Evolutionary conservation across 2,113 vertebrate genomes (phyloP).

Genomic region (Amblyopsis rosae): DNA sequence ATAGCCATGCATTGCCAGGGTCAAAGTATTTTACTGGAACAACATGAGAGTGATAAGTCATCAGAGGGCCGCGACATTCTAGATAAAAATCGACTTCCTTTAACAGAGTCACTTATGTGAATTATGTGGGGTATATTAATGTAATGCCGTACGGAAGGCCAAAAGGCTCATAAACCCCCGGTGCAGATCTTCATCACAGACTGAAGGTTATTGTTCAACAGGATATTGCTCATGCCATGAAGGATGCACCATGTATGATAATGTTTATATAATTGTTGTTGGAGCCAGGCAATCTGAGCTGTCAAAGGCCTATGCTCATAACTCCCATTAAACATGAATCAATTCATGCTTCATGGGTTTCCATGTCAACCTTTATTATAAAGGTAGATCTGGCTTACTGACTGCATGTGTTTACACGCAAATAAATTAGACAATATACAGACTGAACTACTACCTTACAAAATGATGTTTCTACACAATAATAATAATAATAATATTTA

Average conservation of each 20-base stretch:
- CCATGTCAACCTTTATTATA: not conserved
- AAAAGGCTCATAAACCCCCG: conserved; percentile 30
- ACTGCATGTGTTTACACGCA: not conserved
- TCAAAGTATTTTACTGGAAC: conserved; percentile 34
- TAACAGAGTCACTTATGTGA: conserved; percentile 27
- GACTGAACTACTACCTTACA: too few relatives aligned
- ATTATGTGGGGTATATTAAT: conserved; percentile 38
- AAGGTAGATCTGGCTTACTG: not conserved
- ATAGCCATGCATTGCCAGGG: conserved; percentile 33
- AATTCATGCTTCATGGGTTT: not conserved
- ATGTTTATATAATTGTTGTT: conserved; percentile 5
- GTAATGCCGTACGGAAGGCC: conserved; percentile 16
- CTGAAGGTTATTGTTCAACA: conserved; percentile 13
- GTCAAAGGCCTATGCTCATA: not conserved
- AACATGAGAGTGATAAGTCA: conserved; percentile 39
- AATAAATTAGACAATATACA: too few relatives aligned
- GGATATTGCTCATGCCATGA: conserved; percentile 16
- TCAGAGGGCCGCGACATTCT: conserved; percentile 24
- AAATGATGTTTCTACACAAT: not conserved
- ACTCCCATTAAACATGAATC: not conserved
- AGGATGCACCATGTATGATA: conserved; percentile 19
- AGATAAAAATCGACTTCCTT: conserved; percentile 36
- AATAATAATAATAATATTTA: conserved; percentile 11
- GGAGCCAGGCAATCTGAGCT: not conserved
- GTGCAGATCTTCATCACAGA: conserved; percentile 10